These are phyloP conservation scores for Papilio aristodemus DNA, from an alignment of 1,140 invertebrate genomes.

Conservation along the genomic window DNA sequence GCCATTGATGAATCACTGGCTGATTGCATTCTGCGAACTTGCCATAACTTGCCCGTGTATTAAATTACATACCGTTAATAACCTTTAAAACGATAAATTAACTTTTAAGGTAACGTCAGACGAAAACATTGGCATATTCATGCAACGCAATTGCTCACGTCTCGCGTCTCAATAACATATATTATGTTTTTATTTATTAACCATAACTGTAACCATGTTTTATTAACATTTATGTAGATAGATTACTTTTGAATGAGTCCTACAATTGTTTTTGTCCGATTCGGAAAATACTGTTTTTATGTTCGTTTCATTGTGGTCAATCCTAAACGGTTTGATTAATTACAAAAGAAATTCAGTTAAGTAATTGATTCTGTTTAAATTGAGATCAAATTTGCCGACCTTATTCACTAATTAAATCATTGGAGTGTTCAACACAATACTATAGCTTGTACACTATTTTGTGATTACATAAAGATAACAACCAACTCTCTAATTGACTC, in stretches of 20 bases:
- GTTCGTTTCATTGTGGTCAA: background rate
- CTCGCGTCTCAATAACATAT: slow-evolving; percentile 13
- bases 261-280: too few relatives aligned
- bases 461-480: slow-evolving; percentile 20
- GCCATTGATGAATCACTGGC: slow-evolving; percentile 60
- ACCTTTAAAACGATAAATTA: slow-evolving; percentile 50
- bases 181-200: slow-evolving; percentile 20
- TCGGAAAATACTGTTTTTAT: too few relatives aligned
- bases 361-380: slow-evolving; percentile 3
- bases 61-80: slow-evolving; percentile 62
- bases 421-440: background rate
- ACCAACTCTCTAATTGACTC: slow-evolving; percentile 25
- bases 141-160: slow-evolving; percentile 3
- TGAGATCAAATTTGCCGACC: background rate
- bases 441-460: too few relatives aligned
- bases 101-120: slow-evolving; percentile 46
- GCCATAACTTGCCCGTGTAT: slow-evolving; percentile 47
- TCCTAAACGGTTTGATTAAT: background rate
- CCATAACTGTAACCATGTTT: slow-evolving; percentile 7
- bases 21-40: slow-evolving; percentile 60
- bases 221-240: too few relatives aligned
- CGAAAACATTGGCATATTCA: slow-evolving; percentile 41
- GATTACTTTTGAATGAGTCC: too few relatives aligned
- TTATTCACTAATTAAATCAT: slow-evolving; percentile 16
- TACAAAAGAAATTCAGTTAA: slow-evolving; percentile 1